Percentiles rank a stretch among this genome's conserved stretches.
phyloP scores from a whole-genome alignment of 2,888 invertebrate species.

The Dolomedes plantarius region DNA sequence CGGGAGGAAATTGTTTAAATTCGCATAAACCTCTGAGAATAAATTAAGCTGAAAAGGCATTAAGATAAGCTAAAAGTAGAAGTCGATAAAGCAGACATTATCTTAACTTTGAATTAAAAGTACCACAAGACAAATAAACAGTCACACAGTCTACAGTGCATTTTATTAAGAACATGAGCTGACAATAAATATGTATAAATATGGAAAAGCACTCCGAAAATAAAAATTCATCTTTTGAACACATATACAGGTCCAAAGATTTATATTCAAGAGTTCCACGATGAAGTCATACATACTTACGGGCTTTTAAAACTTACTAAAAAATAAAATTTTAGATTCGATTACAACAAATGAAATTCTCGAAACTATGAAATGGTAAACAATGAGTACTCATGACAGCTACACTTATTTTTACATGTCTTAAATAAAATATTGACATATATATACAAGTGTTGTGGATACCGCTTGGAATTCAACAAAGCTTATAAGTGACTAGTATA shows the following conservation, averaged over 20 bases:
- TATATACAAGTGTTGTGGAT: background rate
- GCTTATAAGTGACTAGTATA: slow-evolving; percentile 22
- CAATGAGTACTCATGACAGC: background rate
- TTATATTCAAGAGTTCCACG: slow-evolving; percentile 76
- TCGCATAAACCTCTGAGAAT: no score
- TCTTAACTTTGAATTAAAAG: no score
- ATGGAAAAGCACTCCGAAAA: slow-evolving; percentile 37
- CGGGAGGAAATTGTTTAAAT: no score
- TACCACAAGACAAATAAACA: no score
- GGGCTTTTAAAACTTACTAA: slow-evolving; percentile 74
- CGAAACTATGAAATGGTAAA: background rate
- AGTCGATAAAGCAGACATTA: no score
- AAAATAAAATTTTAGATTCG: background rate
- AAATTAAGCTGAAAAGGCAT: no score
- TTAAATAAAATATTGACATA: slow-evolving; percentile 11
- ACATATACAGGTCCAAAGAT: slow-evolving; percentile 73
- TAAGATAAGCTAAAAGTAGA: no score
- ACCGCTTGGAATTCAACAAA: background rate
- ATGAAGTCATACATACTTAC: slow-evolving; percentile 74
- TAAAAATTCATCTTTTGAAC: slow-evolving; percentile 30
- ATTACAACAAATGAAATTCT: background rate
- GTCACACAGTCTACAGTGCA: slow-evolving; percentile 49
- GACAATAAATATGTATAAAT: slow-evolving; percentile 53
- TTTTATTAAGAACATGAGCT: slow-evolving; percentile 62
- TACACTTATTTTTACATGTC: background rate